A percentile compares a stretch with the other conserved stretches of the same genome.
Conservation (phyloP, 1,140 invertebrate species). For the Nephotettix cincticeps region DNA sequence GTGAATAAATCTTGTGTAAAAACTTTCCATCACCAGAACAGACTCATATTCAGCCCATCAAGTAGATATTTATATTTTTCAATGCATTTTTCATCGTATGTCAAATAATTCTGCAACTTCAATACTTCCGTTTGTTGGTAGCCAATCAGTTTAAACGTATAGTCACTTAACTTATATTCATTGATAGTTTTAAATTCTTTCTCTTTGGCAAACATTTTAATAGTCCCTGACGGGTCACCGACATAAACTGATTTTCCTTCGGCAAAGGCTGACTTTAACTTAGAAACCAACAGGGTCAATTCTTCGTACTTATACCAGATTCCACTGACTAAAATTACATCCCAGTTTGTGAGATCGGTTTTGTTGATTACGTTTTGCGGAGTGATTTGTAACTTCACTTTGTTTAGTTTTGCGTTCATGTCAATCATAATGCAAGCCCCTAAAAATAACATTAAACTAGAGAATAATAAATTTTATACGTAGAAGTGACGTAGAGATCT, state of each 20-base stretch:
- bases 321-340: not conserved
- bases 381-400: not conserved
- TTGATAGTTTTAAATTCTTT: not conserved
- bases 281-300: not conserved
- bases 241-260: not conserved
- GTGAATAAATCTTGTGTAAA: too few species aligned
- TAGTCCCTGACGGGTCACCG: not conserved
- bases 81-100: not conserved
- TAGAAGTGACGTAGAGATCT: too few species aligned
- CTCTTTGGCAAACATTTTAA: not conserved
- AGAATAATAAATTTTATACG: too few species aligned
- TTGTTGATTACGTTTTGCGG: not conserved
- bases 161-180: not conserved
- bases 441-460: not conserved
- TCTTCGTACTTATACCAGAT: slow-evolving; percentile 5
- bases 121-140: not conserved
- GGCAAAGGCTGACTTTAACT: not conserved
- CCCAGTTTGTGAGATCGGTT: not conserved
- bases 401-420: slow-evolving; percentile 1
- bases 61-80: slow-evolving; percentile 1
- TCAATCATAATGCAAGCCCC: not conserved
- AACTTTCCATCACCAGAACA: not conserved
- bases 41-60: not conserved
- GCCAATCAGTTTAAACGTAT: not conserved
- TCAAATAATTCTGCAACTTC: not conserved